Percentiles rank a stretch among this genome's conserved stretches.
Evolutionary conservation across 2,888 invertebrate species (phyloP).

Genomic region (Ashinkailepas kermadecensis): DNA sequence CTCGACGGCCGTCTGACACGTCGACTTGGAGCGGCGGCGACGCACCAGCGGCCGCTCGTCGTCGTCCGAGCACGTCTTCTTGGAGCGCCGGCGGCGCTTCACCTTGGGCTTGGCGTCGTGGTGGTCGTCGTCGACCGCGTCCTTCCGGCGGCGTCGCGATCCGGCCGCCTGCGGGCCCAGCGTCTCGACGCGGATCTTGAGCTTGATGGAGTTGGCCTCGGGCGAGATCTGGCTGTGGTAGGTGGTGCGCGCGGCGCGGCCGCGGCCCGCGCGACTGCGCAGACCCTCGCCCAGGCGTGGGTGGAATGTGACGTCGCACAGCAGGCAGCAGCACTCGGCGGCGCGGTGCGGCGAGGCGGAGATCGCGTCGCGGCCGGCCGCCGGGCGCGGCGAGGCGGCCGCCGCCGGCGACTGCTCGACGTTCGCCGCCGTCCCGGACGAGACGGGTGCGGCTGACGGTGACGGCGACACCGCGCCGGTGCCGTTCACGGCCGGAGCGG

Average conservation of each 20-base stretch:
- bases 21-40: neutral
- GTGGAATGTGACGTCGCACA: slow-evolving; percentile 6
- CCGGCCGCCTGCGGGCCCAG: neutral
- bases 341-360: slow-evolving; percentile 10
- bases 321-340: slow-evolving; percentile 9
- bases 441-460: neutral
- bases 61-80: neutral
- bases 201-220: slow-evolving; percentile 14
- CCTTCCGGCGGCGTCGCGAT: neutral
- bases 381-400: neutral
- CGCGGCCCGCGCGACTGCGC: neutral
- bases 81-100: slow-evolving; percentile 17
- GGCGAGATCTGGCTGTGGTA: slow-evolving; percentile 19
- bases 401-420: no score
- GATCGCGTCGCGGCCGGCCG: neutral
- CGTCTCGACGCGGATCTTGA: slow-evolving; percentile 11
- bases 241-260: slow-evolving; percentile 16
- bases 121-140: neutral
- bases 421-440: neutral
- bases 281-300: slow-evolving; percentile 10
- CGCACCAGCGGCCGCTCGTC: neutral
- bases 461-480: neutral
- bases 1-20: neutral
- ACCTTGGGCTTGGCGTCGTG: no score
- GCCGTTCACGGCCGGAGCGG: neutral